Percentiles rank a stretch among this genome's conserved stretches.
Evolutionary conservation across 2,888 invertebrate species (phyloP).

Genomic region (Thymelicus sylvestris): DNA sequence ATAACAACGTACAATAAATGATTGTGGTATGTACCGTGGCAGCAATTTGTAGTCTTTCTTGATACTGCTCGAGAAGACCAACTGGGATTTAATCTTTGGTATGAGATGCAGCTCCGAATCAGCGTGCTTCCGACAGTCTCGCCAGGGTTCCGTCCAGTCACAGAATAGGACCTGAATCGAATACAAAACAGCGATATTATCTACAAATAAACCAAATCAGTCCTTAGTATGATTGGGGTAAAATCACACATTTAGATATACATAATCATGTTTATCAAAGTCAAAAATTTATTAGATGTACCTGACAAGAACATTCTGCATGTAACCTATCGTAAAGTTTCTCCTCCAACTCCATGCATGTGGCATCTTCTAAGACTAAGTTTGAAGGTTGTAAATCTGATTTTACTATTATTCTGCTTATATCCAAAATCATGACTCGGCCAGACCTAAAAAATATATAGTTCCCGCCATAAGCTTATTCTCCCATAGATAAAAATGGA

Average conservation of each 20-base stretch:
- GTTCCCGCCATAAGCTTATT: too few species aligned
- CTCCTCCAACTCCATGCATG: conserved; percentile 93
- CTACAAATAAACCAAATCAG: neutral
- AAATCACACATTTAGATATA: too few species aligned
- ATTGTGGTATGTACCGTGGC: conserved; percentile 82
- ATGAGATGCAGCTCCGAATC: conserved; percentile 91
- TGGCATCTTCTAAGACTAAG: conserved; percentile 89
- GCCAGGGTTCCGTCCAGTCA: conserved; percentile 89
- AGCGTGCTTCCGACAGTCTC: conserved; percentile 87
- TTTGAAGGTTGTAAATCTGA: conserved; percentile 90
- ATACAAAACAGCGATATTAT: neutral
- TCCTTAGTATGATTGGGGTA: too few species aligned
- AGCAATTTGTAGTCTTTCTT: conserved; percentile 88
- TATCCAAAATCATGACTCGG: conserved; percentile 88
- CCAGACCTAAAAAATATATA: conserved; percentile 80
- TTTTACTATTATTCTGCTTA: conserved; percentile 87
- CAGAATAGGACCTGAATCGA: conserved; percentile 78
- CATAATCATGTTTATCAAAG: neutral
- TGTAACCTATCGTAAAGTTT: conserved; percentile 91
- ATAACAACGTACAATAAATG: neutral
- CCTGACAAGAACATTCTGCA: conserved; percentile 89
- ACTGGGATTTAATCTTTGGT: conserved; percentile 87
- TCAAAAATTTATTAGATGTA: conserved; percentile 48
- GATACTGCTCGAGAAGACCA: conserved; percentile 90
- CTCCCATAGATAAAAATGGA: too few species aligned